Evolutionary conservation across 2,113 vertebrate genomes (phyloP).

Genomic region (Hyperoodon ampullatus): DNA sequence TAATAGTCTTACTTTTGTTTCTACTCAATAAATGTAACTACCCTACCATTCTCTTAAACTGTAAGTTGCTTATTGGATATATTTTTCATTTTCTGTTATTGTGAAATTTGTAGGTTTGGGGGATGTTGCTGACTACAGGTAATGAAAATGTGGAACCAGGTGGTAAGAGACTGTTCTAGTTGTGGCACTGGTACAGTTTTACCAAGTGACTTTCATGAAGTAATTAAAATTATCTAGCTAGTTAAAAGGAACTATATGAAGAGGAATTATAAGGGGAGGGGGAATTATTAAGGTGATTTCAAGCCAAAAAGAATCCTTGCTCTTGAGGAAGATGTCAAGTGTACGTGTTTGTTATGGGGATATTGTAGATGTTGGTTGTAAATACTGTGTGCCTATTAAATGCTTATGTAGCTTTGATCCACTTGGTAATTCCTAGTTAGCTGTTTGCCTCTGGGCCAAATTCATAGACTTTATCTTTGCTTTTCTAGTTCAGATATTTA

Average conservation of each 20-base stretch:
- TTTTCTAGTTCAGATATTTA: constrained; percentile 55
- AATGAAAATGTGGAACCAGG: not conserved
- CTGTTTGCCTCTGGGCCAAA: not conserved
- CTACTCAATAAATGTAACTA: constrained; percentile 27
- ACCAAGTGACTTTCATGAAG: not conserved
- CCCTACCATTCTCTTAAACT: constrained; percentile 4
- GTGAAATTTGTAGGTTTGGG: not conserved
- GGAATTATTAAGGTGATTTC: not conserved
- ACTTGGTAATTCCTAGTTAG: not conserved
- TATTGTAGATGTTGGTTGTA: not conserved
- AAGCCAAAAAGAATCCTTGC: not conserved
- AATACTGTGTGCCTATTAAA: not conserved
- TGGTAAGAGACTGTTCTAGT: not conserved
- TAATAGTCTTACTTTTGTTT: constrained; percentile 2
- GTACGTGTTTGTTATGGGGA: not conserved
- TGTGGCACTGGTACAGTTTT: not conserved
- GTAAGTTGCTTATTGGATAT: constrained; percentile 9
- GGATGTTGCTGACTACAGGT: not conserved
- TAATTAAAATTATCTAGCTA: not conserved
- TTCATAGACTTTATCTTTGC: constrained; percentile 1
- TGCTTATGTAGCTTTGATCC: not conserved
- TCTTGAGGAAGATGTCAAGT: not conserved
- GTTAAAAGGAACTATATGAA: not conserved
- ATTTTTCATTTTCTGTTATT: constrained; percentile 44
- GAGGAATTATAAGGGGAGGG: not conserved